Conservation (phyloP, 2,797 vertebrate genomes). For the Luscinia megarhynchos region DNA sequence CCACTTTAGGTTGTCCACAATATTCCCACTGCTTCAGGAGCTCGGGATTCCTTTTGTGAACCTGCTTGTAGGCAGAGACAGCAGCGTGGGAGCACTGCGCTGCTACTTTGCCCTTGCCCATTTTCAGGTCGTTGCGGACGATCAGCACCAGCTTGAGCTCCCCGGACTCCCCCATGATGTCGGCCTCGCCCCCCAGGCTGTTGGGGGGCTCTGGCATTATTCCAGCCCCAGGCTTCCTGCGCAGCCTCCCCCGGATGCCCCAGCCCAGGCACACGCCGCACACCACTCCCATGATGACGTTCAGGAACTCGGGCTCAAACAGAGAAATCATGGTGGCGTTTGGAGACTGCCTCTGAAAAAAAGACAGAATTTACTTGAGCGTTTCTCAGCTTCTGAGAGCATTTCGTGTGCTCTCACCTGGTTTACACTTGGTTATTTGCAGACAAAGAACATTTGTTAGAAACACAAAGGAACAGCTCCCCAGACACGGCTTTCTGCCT, state of each 20-base stretch:
- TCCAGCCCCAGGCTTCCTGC: not conserved
- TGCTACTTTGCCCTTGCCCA: conserved; percentile 96
- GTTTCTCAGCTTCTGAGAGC: not conserved
- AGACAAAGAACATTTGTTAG: not conserved
- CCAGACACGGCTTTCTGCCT: accelerated
- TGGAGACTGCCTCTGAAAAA: conserved; percentile 13
- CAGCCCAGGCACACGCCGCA: conserved; percentile 91
- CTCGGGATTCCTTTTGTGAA: conserved; percentile 86
- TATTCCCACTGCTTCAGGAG: conserved; percentile 94
- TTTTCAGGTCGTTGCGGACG: conserved; percentile 94
- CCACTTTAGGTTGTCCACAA: conserved; percentile 95
- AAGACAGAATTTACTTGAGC: accelerated
- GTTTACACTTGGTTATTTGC: not conserved
- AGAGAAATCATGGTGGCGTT: conserved; percentile 81
- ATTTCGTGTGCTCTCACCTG: accelerated
- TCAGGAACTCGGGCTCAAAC: conserved; percentile 73
- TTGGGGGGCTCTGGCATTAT: accelerated
- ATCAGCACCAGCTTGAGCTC: conserved; percentile 96
- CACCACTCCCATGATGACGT: conserved; percentile 81
- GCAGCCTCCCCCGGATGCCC: conserved; percentile 80
- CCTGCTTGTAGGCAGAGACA: conserved; percentile 92
- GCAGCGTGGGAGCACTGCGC: conserved; percentile 96
- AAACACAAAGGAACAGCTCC: not conserved
- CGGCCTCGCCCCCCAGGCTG: conserved; percentile 61
- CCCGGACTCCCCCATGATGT: conserved; percentile 88